Evolutionary conservation across 2,113 vertebrate species (phyloP).

Genomic region (Chloropsis cyanopogon): DNA sequence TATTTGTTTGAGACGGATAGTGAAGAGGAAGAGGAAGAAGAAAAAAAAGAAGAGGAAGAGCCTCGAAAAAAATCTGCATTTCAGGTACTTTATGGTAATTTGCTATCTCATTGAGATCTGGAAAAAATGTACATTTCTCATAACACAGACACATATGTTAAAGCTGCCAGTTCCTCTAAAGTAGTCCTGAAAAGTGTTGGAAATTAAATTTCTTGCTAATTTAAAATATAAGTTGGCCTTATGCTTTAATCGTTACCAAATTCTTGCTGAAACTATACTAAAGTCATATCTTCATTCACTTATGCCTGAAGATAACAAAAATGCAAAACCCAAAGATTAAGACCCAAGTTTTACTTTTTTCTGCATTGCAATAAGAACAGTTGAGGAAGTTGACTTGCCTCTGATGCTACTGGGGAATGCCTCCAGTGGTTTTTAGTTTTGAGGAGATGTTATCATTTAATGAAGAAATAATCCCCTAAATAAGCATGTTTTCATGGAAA

Average conservation of each 20-base stretch:
- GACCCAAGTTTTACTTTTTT: conserved; percentile 4
- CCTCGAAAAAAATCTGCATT: conserved; percentile 90
- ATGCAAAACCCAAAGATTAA: conserved; percentile 8
- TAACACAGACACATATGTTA: neutral
- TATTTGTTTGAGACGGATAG: conserved; percentile 99
- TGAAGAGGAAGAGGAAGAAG: conserved; percentile 94
- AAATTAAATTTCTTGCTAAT: neutral
- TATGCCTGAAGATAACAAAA: neutral
- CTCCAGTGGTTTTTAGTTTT: neutral
- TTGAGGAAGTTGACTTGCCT: neutral
- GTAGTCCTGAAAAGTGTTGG: neutral
- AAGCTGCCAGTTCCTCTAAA: neutral
- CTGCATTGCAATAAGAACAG: neutral
- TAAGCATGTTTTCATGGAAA: neutral
- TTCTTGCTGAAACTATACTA: neutral
- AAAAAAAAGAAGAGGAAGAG: conserved; percentile 89
- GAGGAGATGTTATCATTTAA: neutral
- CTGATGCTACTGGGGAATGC: neutral
- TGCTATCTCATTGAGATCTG: neutral
- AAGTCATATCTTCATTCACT: neutral
- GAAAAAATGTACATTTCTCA: neutral
- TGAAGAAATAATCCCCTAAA: neutral
- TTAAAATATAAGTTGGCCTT: neutral
- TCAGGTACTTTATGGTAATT: conserved; percentile 77
- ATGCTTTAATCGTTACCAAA: neutral